Evolutionary conservation across 2,113 vertebrate species (phyloP).

Genomic region (Limanda limanda): DNA sequence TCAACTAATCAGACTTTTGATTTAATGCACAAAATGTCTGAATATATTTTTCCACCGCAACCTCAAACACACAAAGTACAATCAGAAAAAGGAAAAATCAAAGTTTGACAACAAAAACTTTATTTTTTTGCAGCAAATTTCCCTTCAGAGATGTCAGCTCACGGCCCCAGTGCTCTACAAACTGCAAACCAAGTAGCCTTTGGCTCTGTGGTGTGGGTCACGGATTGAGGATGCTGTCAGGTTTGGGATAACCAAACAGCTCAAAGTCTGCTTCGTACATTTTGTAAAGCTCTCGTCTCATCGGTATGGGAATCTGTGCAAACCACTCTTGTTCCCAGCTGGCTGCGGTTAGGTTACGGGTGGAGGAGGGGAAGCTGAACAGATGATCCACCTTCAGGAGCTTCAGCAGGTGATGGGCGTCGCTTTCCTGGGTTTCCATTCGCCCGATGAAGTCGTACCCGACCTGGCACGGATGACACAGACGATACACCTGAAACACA

Average conservation of each 20-base stretch:
- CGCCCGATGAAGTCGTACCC: slow-evolving; percentile 95
- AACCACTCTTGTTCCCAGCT: slow-evolving; percentile 94
- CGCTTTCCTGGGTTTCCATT: slow-evolving; percentile 92
- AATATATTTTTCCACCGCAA: too few relatives aligned
- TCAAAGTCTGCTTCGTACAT: slow-evolving; percentile 92
- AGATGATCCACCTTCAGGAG: slow-evolving; percentile 87
- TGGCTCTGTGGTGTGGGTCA: slow-evolving; percentile 28
- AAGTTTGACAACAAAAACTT: too few relatives aligned
- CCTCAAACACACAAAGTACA: too few relatives aligned
- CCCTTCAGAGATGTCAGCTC: slow-evolving; percentile 28
- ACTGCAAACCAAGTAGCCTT: slow-evolving; percentile 27
- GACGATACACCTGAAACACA: slow-evolving; percentile 80
- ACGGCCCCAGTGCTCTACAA: slow-evolving; percentile 4
- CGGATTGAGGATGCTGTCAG: slow-evolving; percentile 84
- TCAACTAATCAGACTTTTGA: too few relatives aligned
- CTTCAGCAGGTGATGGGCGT: slow-evolving; percentile 89
- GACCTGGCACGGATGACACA: slow-evolving; percentile 95
- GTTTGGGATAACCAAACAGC: slow-evolving; percentile 93
- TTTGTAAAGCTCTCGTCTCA: slow-evolving; percentile 89
- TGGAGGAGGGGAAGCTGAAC: slow-evolving; percentile 88
- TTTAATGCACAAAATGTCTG: too few relatives aligned
- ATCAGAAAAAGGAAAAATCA: too few relatives aligned
- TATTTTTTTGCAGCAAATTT: slow-evolving; percentile 15
- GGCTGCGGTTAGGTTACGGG: slow-evolving; percentile 86
- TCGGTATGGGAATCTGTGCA: slow-evolving; percentile 84